Percentiles rank a stretch among this genome's conserved stretches.
Evolutionary conservation across 2,113 vertebrate genomes (phyloP).

Genomic region (Myotis davidii): DNA sequence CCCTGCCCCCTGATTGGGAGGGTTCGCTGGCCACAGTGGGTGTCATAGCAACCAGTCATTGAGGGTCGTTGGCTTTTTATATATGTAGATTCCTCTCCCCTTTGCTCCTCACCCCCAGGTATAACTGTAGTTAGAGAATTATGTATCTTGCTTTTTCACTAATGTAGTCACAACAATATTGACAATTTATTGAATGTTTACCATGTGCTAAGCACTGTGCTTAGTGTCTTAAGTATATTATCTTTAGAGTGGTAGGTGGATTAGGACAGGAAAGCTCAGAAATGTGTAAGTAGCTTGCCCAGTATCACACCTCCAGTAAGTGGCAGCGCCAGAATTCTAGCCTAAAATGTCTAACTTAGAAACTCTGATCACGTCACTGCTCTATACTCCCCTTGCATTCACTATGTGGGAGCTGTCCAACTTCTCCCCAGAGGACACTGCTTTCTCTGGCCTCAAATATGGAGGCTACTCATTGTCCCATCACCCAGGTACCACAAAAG

Average conservation of each 20-base stretch:
- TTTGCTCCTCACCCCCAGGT: not conserved
- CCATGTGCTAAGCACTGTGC: not conserved
- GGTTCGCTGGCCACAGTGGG: too few species aligned
- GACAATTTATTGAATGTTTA: constrained; percentile 1
- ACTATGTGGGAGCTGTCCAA: not conserved
- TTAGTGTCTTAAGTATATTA: not conserved
- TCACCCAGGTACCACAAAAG: not conserved
- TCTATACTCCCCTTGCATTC: not conserved
- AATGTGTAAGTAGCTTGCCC: not conserved
- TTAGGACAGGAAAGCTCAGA: not conserved
- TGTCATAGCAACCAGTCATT: accelerated
- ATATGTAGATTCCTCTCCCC: not conserved
- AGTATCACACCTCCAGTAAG: not conserved
- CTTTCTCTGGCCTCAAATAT: constrained; percentile 28
- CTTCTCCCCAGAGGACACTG: not conserved
- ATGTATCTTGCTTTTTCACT: not conserved
- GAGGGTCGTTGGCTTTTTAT: too few species aligned
- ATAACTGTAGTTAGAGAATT: not conserved
- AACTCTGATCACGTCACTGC: not conserved
- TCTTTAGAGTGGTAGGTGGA: not conserved
- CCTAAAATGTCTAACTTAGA: not conserved
- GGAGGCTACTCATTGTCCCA: not conserved
- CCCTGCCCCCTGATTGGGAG: too few species aligned
- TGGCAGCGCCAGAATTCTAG: not conserved
- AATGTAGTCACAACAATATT: not conserved